Conservation (phyloP, 2,113 vertebrate genomes). For the Proterorhinus semilunaris region DNA sequence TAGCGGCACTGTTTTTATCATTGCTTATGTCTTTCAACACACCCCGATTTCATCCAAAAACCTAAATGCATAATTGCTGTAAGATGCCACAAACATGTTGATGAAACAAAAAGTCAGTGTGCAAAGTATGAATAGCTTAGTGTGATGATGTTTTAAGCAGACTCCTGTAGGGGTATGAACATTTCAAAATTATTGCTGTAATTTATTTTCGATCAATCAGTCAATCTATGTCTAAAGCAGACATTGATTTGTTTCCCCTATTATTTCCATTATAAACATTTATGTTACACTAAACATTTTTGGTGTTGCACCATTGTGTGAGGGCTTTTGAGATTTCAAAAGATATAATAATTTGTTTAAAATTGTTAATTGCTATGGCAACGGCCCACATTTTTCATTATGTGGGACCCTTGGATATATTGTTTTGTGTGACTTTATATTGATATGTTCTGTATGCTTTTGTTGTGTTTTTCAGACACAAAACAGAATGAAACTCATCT, state of each 20-base stretch:
- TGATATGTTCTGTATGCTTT: constrained; percentile 1
- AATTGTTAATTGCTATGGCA: too few species aligned
- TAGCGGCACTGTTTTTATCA: constrained; percentile 51
- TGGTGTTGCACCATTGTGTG: too few species aligned
- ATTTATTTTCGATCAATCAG: neutral
- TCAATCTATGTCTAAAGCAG: neutral
- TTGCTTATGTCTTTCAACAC: constrained; percentile 52
- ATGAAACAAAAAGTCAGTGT: constrained; percentile 26
- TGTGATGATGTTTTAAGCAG: neutral
- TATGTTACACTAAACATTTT: neutral
- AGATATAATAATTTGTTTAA: too few species aligned
- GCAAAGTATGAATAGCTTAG: constrained; percentile 8
- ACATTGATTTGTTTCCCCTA: neutral
- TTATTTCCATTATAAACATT: neutral
- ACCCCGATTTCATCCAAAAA: constrained; percentile 61
- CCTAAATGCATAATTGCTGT: constrained; percentile 39
- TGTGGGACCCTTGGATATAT: neutral
- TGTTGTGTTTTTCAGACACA: constrained; percentile 81
- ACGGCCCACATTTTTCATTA: too few species aligned
- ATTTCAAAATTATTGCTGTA: neutral
- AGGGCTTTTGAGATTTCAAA: too few species aligned
- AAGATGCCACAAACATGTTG: constrained; percentile 31
- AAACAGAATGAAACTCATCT: constrained; percentile 95
- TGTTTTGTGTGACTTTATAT: neutral
- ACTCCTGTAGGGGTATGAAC: neutral